Conservation (phyloP, 2,113 vertebrate genomes). For the Cyanoramphus novaezelandiae region DNA sequence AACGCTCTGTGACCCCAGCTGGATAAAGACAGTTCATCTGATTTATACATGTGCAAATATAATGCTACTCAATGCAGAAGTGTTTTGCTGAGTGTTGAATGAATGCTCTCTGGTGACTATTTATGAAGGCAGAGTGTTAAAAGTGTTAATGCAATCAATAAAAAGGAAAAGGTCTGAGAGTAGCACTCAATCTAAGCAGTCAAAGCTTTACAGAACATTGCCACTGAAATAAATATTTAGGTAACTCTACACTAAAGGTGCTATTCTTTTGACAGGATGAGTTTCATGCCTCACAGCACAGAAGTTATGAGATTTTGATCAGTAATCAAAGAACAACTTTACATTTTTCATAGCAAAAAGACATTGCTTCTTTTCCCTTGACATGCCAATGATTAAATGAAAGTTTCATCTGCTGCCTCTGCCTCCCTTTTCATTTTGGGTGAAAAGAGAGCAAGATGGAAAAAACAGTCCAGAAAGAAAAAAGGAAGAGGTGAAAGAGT, state of each 20-base stretch:
- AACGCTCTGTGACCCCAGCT: background rate
- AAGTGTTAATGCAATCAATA: constrained; percentile 66
- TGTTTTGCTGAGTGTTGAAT: background rate
- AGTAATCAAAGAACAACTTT: constrained; percentile 58
- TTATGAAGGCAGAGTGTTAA: constrained; percentile 13
- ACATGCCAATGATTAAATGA: background rate
- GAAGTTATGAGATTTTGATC: constrained; percentile 59
- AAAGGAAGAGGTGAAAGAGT: background rate
- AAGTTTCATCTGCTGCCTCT: background rate
- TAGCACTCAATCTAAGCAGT: constrained; percentile 35
- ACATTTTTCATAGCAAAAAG: constrained; percentile 24
- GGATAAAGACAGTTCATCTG: background rate
- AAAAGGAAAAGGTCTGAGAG: constrained; percentile 19
- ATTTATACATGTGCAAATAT: background rate
- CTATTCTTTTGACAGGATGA: constrained; percentile 53
- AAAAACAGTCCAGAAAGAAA: background rate
- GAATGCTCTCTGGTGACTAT: constrained; percentile 17
- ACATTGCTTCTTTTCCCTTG: background rate
- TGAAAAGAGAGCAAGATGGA: background rate
- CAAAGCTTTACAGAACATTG: constrained; percentile 44
- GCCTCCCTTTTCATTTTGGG: background rate
- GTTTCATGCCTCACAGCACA: constrained; percentile 62
- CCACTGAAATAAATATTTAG: constrained; percentile 69
- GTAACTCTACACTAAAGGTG: constrained; percentile 30
- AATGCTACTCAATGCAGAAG: background rate